phyloP scores from a whole-genome alignment of 2,113 vertebrate genomes.

The Neogale vison region DNA sequence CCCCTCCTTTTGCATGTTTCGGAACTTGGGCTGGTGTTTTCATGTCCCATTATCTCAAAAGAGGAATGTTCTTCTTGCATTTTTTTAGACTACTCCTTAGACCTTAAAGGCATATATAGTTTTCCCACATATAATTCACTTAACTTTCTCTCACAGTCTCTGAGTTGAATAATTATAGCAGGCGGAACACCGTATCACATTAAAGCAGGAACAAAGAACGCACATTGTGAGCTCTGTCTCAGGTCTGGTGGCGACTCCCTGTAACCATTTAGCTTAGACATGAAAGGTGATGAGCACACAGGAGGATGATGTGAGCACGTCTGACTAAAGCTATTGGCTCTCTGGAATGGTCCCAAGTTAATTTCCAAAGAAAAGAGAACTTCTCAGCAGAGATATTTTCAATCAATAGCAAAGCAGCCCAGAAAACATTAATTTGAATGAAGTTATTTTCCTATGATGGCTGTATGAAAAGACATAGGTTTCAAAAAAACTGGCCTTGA shows the following conservation, averaged over 20 bases:
- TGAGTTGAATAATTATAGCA: neutral
- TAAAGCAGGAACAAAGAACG: neutral
- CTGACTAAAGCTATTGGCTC: slow-evolving; percentile 82
- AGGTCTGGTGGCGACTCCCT: slow-evolving; percentile 71
- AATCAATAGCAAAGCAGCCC: slow-evolving; percentile 81
- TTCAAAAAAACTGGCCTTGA: slow-evolving; percentile 81
- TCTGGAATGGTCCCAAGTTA: slow-evolving; percentile 83
- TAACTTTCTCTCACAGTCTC: slow-evolving; percentile 47
- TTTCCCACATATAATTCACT: slow-evolving; percentile 69
- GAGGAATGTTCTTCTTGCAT: slow-evolving; percentile 13
- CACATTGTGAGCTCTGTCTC: slow-evolving; percentile 65
- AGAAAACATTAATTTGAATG: slow-evolving; percentile 80
- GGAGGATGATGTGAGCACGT: slow-evolving; percentile 76
- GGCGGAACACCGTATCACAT: slow-evolving; percentile 9
- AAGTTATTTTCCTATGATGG: slow-evolving; percentile 80
- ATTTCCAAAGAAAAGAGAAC: slow-evolving; percentile 84
- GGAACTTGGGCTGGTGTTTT: slow-evolving; percentile 56
- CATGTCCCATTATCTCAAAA: slow-evolving; percentile 45
- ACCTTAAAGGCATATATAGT: slow-evolving; percentile 52
- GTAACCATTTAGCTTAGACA: slow-evolving; percentile 82
- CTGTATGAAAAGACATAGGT: slow-evolving; percentile 74
- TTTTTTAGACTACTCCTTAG: slow-evolving; percentile 62
- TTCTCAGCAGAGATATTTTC: slow-evolving; percentile 79
- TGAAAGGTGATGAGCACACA: slow-evolving; percentile 80
- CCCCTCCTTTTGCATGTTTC: slow-evolving; percentile 7